A percentile compares a stretch with the other conserved stretches of the same genome.
Evolutionary conservation across 30 jellyfish, hydroid and myxozoan genomes (phyloP).

Genomic region (Turritopsis dohrnii): DNA sequence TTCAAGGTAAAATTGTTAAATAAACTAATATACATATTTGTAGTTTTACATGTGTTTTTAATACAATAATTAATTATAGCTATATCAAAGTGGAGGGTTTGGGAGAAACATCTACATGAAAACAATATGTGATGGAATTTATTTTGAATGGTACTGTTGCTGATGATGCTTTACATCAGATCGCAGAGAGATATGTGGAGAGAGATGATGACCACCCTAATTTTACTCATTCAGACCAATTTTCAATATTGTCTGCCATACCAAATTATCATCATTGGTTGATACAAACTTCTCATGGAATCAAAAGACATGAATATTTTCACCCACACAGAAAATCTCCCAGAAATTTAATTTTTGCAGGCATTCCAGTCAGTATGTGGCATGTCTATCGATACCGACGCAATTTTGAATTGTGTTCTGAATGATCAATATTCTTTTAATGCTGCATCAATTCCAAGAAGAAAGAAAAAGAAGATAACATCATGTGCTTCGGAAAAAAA

Average conservation of each 20-base stretch:
- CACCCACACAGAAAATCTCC: constrained; percentile 8
- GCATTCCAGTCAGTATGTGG: background rate
- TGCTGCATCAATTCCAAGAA: background rate
- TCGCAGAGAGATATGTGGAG: background rate
- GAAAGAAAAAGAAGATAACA: background rate
- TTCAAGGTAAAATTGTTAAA: background rate
- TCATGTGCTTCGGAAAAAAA: background rate
- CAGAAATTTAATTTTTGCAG: background rate
- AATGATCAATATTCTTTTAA: background rate
- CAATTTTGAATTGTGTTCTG: background rate
- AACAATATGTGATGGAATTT: background rate
- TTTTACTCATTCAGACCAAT: background rate
- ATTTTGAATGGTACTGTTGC: constrained; percentile 1
- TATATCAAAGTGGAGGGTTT: background rate
- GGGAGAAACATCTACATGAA: background rate
- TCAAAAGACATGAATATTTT: background rate
- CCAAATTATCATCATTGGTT: constrained; percentile 11
- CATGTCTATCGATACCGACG: background rate
- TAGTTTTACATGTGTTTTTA: background rate
- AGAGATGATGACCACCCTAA: background rate
- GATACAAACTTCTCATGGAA: background rate
- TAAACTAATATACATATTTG: background rate
- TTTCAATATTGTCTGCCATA: background rate
- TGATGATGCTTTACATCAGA: background rate
- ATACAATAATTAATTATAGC: background rate